A percentile compares a stretch with the other conserved stretches of the same genome.
Evolutionary conservation across 2,888 invertebrate species (phyloP).

Genomic region (Brenthis hecate): DNA sequence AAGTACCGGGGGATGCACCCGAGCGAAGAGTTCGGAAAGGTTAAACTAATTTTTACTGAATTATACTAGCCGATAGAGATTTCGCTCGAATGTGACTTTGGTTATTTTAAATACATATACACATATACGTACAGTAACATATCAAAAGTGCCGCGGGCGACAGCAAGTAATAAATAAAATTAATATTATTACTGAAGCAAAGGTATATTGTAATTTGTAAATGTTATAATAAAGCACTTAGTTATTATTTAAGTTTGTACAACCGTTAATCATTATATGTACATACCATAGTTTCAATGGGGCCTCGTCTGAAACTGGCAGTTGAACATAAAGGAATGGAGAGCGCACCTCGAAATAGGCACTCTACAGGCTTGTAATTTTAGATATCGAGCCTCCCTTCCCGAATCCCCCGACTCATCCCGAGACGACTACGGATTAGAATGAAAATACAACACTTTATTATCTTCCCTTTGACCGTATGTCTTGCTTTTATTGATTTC

Average conservation of each 20-base stretch:
- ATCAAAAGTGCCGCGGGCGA: too few relatives aligned
- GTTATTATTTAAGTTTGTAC: slow-evolving; percentile 23
- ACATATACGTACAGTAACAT: too few relatives aligned
- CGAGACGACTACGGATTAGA: slow-evolving; percentile 69
- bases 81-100: too few relatives aligned
- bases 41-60: too few relatives aligned
- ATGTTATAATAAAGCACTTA: slow-evolving; percentile 10
- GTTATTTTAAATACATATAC: too few relatives aligned
- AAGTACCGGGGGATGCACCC: too few relatives aligned
- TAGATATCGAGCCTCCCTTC: slow-evolving; percentile 73
- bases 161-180: too few relatives aligned
- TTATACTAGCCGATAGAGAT: too few relatives aligned
- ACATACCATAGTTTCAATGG: slow-evolving; percentile 69
- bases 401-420: slow-evolving; percentile 61
- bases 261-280: slow-evolving; percentile 60
- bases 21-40: too few relatives aligned
- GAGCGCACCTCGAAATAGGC: slow-evolving; percentile 72
- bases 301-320: slow-evolving; percentile 73
- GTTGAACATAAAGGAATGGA: slow-evolving; percentile 73
- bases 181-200: neutral
- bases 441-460: slow-evolving; percentile 79
- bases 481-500: slow-evolving; percentile 66
- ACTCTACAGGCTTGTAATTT: slow-evolving; percentile 78
- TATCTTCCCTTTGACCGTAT: slow-evolving; percentile 77
- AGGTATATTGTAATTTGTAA: neutral